These are phyloP conservation scores for Caenorhabditis imperialis DNA, from an alignment of 2,888 invertebrate species.

Conservation along the genomic window DNA sequence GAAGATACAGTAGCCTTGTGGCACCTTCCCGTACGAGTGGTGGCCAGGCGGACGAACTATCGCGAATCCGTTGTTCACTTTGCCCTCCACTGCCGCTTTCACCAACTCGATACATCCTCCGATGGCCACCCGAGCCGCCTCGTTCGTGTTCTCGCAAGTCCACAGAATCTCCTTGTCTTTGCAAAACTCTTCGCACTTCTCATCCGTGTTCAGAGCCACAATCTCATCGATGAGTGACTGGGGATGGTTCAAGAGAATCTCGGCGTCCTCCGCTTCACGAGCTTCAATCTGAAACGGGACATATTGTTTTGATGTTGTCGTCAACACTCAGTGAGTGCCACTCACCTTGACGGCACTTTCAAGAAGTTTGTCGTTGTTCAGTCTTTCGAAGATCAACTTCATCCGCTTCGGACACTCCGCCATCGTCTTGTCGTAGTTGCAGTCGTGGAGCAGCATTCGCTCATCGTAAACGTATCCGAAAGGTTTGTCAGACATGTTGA, in stretches of 20 bases:
- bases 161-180: constrained; percentile 68
- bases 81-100: constrained; percentile 59
- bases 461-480: constrained; percentile 71
- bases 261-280: constrained; percentile 65
- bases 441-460: constrained; percentile 67
- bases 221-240: constrained; percentile 58
- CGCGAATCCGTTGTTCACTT: constrained; percentile 87
- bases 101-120: constrained; percentile 67
- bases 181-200: constrained; percentile 67
- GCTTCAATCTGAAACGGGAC: constrained; percentile 63
- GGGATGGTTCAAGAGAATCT: constrained; percentile 64
- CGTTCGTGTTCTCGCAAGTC: constrained; percentile 59
- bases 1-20: constrained; percentile 94
- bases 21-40: constrained; percentile 84
- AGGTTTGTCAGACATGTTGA: constrained; percentile 7
- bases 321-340: too few species aligned
- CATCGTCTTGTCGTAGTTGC: constrained; percentile 66
- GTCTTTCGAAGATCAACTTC: constrained; percentile 63
- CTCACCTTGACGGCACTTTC: constrained; percentile 59
- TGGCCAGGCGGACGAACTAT: constrained; percentile 94
- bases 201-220: constrained; percentile 48
- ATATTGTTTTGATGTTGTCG: too few species aligned
- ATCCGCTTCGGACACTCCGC: constrained; percentile 68
- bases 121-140: constrained; percentile 63
- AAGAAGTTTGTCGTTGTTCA: constrained; percentile 57